Evolutionary conservation across 2,113 vertebrate species (phyloP).

Genomic region (Parus major): DNA sequence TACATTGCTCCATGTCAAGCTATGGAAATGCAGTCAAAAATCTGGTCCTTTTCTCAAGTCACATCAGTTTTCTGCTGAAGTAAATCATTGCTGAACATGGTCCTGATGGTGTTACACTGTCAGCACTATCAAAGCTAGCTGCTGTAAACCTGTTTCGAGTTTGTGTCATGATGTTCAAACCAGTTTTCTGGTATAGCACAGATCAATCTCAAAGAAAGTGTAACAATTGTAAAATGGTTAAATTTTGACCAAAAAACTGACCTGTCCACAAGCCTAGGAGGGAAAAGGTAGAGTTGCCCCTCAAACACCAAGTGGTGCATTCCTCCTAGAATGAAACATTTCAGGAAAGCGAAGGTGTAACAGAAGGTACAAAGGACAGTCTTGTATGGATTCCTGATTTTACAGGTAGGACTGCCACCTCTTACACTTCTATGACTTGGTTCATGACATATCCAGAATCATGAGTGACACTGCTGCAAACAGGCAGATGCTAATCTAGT

Average conservation of each 20-base stretch:
- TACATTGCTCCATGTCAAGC: background rate
- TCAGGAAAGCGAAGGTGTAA: background rate
- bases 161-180: background rate
- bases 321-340: background rate
- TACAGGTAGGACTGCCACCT: background rate
- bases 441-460: background rate
- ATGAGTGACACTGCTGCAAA: background rate
- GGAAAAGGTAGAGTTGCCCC: background rate
- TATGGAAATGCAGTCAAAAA: background rate
- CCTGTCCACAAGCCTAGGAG: background rate
- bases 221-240: accelerated
- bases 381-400: background rate
- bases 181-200: background rate
- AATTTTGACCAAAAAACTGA: background rate
- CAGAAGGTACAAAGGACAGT: background rate
- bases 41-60: background rate
- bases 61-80: background rate
- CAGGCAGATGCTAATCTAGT: background rate
- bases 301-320: background rate
- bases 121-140: background rate
- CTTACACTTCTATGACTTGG: background rate
- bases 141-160: background rate
- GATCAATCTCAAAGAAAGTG: background rate
- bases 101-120: background rate
- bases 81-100: background rate